These are phyloP conservation scores for Lydus trimaculatus DNA, from an alignment of 2,888 invertebrate species.

Conservation along the genomic window DNA sequence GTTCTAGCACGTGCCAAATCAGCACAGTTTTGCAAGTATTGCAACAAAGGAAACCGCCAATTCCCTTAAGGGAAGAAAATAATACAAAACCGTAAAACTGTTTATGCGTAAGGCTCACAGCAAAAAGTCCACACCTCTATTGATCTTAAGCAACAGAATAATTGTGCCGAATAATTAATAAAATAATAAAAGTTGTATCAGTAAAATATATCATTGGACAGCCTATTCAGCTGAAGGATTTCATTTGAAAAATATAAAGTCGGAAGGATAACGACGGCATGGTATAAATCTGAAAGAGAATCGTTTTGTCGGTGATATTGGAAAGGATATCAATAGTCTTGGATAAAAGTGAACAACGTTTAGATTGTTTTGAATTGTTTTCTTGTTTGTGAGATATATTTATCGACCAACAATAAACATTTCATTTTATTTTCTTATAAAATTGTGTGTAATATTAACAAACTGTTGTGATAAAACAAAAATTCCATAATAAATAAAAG, in stretches of 20 bases:
- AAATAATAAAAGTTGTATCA: not conserved
- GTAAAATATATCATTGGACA: not conserved
- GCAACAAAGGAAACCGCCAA: not conserved
- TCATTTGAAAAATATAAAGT: not conserved
- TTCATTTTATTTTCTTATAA: not conserved
- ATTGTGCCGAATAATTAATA: not conserved
- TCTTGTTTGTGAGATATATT: slow-evolving; percentile 6
- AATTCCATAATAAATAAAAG: not conserved
- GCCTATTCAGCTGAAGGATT: not conserved
- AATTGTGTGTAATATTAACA: not conserved
- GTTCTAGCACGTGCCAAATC: not conserved
- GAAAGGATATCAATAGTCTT: slow-evolving; percentile 11
- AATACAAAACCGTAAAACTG: not conserved
- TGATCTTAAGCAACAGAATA: too few relatives aligned
- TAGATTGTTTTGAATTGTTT: slow-evolving; percentile 8
- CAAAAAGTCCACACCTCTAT: not conserved
- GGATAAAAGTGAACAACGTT: slow-evolving; percentile 9
- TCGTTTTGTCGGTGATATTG: slow-evolving; percentile 7
- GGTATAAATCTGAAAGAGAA: slow-evolving; percentile 4
- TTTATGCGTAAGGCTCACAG: not conserved
- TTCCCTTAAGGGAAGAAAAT: not conserved
- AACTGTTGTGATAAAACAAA: not conserved
- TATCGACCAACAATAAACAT: not conserved
- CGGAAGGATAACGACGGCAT: not conserved
- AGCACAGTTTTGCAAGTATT: not conserved